Evolutionary conservation across 2,113 vertebrate genomes (phyloP).

Genomic region (Poeciliopsis occidentalis): DNA sequence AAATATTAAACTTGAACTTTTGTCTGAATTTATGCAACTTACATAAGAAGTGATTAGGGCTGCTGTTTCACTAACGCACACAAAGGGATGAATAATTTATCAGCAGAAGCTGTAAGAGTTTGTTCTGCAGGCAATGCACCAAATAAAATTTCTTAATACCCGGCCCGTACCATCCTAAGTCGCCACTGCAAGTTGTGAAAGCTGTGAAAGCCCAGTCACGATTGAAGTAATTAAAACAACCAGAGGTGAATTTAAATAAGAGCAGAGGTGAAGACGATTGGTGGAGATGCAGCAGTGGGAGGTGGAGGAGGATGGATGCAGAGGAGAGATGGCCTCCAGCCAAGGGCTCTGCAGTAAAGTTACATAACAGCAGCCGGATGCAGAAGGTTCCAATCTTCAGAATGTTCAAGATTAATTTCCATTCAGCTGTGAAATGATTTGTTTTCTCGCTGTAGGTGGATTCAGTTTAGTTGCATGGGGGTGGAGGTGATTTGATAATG

Average conservation of each 20-base stretch:
- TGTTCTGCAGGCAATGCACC: background rate
- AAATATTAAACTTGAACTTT: too few species aligned
- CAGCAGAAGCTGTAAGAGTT: background rate
- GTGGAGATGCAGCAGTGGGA: constrained; percentile 14
- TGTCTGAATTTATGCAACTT: background rate
- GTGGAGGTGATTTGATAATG: background rate
- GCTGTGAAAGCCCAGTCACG: background rate
- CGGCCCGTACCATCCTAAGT: background rate
- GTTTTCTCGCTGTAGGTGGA: background rate
- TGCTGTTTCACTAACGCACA: constrained; percentile 6
- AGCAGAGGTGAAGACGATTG: constrained; percentile 30
- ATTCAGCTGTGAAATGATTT: constrained; percentile 13
- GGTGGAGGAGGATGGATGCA: constrained; percentile 46
- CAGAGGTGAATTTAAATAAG: constrained; percentile 10
- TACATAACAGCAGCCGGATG: constrained; percentile 65
- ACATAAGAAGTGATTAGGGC: background rate
- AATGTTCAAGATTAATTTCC: constrained; percentile 20
- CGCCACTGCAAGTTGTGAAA: background rate
- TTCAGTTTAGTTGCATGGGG: background rate
- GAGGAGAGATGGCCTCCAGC: constrained; percentile 70
- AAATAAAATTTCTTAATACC: constrained; percentile 10
- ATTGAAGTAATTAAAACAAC: background rate
- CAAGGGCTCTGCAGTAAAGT: constrained; percentile 73
- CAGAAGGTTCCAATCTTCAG: constrained; percentile 46
- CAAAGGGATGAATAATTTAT: background rate